phyloP scores from a whole-genome alignment of 1,140 invertebrate species.

The Harlomillsia oculata region DNA sequence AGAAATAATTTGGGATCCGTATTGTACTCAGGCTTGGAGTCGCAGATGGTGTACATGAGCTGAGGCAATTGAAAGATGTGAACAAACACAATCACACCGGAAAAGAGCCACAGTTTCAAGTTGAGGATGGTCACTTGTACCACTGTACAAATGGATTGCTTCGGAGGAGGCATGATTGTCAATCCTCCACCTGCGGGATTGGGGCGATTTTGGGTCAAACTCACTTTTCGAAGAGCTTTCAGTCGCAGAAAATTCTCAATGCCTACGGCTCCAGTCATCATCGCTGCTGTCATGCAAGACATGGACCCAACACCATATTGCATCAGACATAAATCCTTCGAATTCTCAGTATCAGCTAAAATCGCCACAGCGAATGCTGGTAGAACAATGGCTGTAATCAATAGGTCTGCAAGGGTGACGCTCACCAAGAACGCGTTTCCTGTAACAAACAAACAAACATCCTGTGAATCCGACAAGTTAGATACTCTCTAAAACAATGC shows the following conservation, averaged over 20 bases:
- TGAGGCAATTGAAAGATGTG: slow-evolving; percentile 33
- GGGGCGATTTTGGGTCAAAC: slow-evolving; percentile 10
- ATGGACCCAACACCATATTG: slow-evolving; percentile 31
- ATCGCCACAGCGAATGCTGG: slow-evolving; percentile 53
- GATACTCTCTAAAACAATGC: too few relatives aligned
- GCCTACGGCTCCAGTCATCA: slow-evolving; percentile 28
- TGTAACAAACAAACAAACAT: slow-evolving; percentile 39
- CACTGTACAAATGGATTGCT: slow-evolving; percentile 30
- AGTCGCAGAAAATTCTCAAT: slow-evolving; percentile 34
- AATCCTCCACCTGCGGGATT: neutral
- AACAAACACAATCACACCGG: slow-evolving; percentile 24
- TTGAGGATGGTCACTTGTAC: slow-evolving; percentile 35
- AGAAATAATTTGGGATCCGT: slow-evolving; percentile 22
- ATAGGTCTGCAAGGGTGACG: slow-evolving; percentile 60
- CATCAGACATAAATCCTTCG: slow-evolving; percentile 31
- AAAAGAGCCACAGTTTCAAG: slow-evolving; percentile 29
- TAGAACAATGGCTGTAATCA: slow-evolving; percentile 61
- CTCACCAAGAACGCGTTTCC: slow-evolving; percentile 72
- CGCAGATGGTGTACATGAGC: slow-evolving; percentile 33
- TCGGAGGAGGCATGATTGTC: slow-evolving; percentile 6
- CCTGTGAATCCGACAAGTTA: too few relatives aligned
- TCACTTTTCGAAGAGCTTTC: slow-evolving; percentile 17
- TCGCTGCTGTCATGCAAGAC: slow-evolving; percentile 31
- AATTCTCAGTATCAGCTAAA: slow-evolving; percentile 28
- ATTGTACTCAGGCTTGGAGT: neutral